These are phyloP conservation scores for Ochotona princeps DNA, from an alignment of 2,113 vertebrate species.

Conservation along the genomic window DNA sequence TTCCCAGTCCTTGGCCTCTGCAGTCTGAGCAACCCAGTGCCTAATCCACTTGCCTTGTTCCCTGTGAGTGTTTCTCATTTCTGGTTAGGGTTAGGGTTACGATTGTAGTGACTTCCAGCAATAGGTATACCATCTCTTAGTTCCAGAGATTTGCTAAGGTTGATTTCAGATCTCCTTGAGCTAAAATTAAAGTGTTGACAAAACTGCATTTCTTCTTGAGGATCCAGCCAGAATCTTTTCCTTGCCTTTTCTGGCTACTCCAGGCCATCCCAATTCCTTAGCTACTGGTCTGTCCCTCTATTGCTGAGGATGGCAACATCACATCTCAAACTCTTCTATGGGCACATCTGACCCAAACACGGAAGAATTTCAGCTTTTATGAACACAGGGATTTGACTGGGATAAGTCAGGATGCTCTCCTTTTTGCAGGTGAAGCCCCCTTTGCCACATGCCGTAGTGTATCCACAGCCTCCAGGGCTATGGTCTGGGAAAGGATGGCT, in stretches of 20 bases:
- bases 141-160: neutral
- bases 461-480: neutral
- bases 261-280: neutral
- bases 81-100: neutral
- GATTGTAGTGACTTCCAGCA: neutral
- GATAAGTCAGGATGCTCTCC: neutral
- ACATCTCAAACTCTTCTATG: neutral
- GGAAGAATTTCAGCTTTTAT: neutral
- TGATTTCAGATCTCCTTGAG: neutral
- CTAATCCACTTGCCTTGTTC: neutral
- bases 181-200: neutral
- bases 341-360: neutral
- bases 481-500: neutral
- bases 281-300: rapidly evolving
- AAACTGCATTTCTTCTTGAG: neutral
- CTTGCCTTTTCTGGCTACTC: neutral
- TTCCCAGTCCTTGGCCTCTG: neutral
- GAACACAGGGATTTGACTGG: neutral
- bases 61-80: neutral
- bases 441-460: neutral
- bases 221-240: neutral
- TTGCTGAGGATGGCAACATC: neutral
- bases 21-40: neutral
- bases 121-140: neutral
- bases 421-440: neutral